Base-by-base conservation (phyloP, 2,113 vertebrate species). In the Amphiprion ocellaris region DNA sequence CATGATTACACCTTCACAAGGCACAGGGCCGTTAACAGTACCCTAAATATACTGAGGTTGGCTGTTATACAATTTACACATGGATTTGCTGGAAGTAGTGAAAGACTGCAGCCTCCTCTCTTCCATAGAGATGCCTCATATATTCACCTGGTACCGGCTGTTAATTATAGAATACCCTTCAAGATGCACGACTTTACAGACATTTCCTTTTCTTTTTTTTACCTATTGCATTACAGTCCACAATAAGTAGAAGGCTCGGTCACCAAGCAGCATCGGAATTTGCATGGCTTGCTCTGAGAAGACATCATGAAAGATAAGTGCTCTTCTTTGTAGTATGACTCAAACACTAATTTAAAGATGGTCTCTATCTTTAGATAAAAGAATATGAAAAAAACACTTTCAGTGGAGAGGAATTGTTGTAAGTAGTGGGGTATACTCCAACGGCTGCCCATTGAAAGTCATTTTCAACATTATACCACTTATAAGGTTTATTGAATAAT, bases 1-100 rank as follows among this genome's bases (percentile, higher is more conserved):
- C 96, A 93, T 96, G 96, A 97, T 96, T 97, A 95, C 96, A 95
- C 96, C 95, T 94, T 84, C 84, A 86, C 87, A 95, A 96, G 95
- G 96, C 95, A 93, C 81, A 86, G 86, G 81, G 95, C 95, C 93
- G 93, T 95, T 92, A 96, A 95, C 90, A 26, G 90, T 75, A 88
- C 93, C 82, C 94, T 95, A 87, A 97, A 95, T 94, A 94, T 89
- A 96, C 95, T 90, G 93, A 94, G 95, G 94, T 94, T 94, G 91
- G 95, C 95, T 92, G 87, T 95, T 94, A 83, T 95, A 94, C 92
- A 93, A 89, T 94, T 92, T 94, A 91, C 87, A 91, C 94, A 85
- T 74, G 86, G 90, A 86, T 87, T 80, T 84, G 84, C 79, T 78
- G 70, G 62, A 76, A 72, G 79, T 80, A 83, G 72, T 47, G 82